These are phyloP conservation scores for Andrena bicolor DNA, from an alignment of 2,888 invertebrate species.

Conservation along the genomic window DNA sequence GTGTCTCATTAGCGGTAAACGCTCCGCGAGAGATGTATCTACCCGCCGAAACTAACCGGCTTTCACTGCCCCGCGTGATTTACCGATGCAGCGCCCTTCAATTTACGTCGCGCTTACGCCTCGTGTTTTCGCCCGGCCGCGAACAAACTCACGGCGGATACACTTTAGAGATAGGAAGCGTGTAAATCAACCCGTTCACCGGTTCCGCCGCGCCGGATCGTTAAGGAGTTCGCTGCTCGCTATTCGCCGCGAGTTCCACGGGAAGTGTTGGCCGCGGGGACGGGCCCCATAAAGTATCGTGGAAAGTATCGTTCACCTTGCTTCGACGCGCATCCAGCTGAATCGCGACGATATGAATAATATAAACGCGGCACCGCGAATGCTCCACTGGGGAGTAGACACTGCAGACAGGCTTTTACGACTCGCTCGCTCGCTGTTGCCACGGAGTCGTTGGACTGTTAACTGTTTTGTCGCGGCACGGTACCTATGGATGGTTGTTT, in stretches of 20 bases:
- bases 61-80: constrained; percentile 70
- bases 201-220: constrained; percentile 37
- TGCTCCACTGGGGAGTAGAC: neutral
- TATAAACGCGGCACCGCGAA: neutral
- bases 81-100: constrained; percentile 61
- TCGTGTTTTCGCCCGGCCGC: constrained; percentile 31
- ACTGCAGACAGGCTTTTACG: constrained; percentile 13
- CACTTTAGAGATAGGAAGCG: constrained; percentile 51
- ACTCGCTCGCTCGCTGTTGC: neutral
- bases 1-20: constrained; percentile 78
- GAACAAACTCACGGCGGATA: constrained; percentile 44
- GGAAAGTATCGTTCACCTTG: constrained; percentile 26
- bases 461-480: constrained; percentile 17
- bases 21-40: constrained; percentile 66
- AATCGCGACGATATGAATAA: constrained; percentile 33
- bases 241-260: constrained; percentile 17
- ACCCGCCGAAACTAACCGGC: constrained; percentile 68
- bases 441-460: constrained; percentile 16
- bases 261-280: neutral
- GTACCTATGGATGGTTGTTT: neutral
- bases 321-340: neutral
- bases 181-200: constrained; percentile 63
- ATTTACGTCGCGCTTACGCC: constrained; percentile 53
- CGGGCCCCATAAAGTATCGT: constrained; percentile 11
- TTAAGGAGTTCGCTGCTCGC: constrained; percentile 19